A percentile compares a stretch with the other conserved stretches of the same genome.
These are phyloP conservation scores for Macaca fascicularis DNA, from an alignment of 2,113 vertebrate genomes.

Conservation along the genomic window T2T-MFA8v1.1 NC_088395.1:131276501-131277000, in stretches of 20 bases:
- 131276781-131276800: conserved; percentile 9
- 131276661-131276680: neutral
- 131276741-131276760: conserved; percentile 44
- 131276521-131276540: too few species aligned
- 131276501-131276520: too few species aligned
- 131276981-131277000: conserved; percentile 21
- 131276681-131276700: conserved; percentile 29
- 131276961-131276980: neutral
- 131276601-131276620: neutral
- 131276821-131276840: conserved; percentile 43
- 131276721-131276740: conserved; percentile 30
- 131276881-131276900: conserved; percentile 5
- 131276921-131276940: conserved; percentile 15
- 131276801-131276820: conserved; percentile 22
- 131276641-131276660: conserved; percentile 44
- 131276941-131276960: conserved; percentile 22
- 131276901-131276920: neutral
- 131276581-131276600: neutral
- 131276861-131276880: conserved; percentile 38
- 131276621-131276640: conserved; percentile 55
- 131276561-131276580: too few species aligned
- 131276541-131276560: too few species aligned
- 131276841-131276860: neutral
- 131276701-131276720: neutral
- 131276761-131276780: conserved; percentile 48